phyloP scores from a whole-genome alignment of 2,113 vertebrate genomes.

The Mustelus asterias region DNA sequence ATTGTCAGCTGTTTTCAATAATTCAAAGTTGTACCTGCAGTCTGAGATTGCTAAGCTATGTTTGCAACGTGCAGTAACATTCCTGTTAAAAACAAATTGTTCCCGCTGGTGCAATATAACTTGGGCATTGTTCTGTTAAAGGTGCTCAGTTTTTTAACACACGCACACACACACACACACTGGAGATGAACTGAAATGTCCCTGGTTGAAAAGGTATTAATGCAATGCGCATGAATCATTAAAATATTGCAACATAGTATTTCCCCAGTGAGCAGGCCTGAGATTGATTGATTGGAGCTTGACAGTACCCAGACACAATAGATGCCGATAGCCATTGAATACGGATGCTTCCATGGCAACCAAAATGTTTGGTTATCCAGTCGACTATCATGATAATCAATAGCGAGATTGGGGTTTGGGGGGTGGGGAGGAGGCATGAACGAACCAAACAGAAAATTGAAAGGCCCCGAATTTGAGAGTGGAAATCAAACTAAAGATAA shows the following conservation, averaged over 20 bases:
- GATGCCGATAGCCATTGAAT: conserved; percentile 8
- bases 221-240: not conserved
- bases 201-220: not conserved
- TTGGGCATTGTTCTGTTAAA: not conserved
- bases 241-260: not conserved
- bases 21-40: not conserved
- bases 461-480: not conserved
- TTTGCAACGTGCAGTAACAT: no score
- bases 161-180: not conserved
- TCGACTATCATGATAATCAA: conserved; percentile 17
- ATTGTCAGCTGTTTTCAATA: no score
- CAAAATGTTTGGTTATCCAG: conserved; percentile 2
- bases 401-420: not conserved
- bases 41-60: not conserved
- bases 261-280: not conserved
- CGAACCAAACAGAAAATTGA: not conserved
- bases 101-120: not conserved
- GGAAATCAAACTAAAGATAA: not conserved
- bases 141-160: not conserved
- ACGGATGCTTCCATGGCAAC: conserved; percentile 22
- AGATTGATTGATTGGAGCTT: conserved; percentile 29
- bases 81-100: not conserved
- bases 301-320: conserved; percentile 2
- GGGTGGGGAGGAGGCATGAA: not conserved
- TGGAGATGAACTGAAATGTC: not conserved